Evolutionary conservation across 2,113 vertebrate species (phyloP).

Genomic region (Blennius ocellaris): DNA sequence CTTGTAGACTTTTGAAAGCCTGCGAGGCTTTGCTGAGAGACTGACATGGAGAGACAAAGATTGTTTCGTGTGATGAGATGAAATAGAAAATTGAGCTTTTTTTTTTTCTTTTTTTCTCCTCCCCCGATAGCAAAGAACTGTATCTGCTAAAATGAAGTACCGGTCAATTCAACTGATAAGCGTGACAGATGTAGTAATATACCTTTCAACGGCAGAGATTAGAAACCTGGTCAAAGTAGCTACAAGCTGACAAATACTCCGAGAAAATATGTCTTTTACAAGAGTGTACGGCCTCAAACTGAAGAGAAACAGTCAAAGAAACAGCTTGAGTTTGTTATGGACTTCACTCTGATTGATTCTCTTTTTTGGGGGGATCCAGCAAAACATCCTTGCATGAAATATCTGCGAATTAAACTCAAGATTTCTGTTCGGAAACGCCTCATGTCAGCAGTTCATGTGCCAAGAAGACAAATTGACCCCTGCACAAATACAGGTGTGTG

Average conservation of each 20-base stretch:
- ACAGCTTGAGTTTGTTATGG: too few species aligned
- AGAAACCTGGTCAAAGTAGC: neutral
- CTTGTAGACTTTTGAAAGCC: constrained; percentile 1
- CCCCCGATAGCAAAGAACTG: constrained; percentile 8
- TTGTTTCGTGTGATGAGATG: constrained; percentile 15
- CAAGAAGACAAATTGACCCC: constrained; percentile 1
- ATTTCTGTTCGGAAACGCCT: neutral
- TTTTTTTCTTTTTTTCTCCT: neutral
- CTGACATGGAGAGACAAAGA: constrained; percentile 11
- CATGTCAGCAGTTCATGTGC: neutral
- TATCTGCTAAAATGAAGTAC: constrained; percentile 11
- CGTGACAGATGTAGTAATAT: neutral
- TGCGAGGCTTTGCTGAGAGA: constrained; percentile 16
- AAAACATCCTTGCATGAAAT: neutral
- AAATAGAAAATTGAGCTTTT: neutral
- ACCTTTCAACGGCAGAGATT: neutral
- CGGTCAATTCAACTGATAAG: constrained; percentile 10
- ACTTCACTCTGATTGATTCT: too few species aligned
- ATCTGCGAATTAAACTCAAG: neutral
- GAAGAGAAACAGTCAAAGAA: too few species aligned
- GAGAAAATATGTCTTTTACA: neutral
- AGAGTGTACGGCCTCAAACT: too few species aligned
- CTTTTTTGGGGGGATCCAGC: too few species aligned
- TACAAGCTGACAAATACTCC: neutral
- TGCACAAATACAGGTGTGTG: constrained; percentile 49